phyloP scores from a whole-genome alignment of 2,113 vertebrate genomes.

The Cyprinodon variegatus region DNA sequence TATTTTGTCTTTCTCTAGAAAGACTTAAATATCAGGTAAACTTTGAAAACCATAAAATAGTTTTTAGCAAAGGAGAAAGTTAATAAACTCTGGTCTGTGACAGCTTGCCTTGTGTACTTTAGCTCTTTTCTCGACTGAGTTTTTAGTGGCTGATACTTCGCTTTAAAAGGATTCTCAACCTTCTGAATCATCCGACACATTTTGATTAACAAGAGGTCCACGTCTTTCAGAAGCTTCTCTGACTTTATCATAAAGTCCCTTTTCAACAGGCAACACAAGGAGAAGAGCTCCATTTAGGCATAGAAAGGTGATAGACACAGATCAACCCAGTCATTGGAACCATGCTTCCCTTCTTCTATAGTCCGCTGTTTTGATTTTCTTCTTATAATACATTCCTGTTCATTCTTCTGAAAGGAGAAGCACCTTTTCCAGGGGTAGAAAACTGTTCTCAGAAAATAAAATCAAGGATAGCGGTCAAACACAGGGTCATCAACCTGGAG shows the following conservation, averaged over 20 bases:
- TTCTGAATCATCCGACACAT: neutral
- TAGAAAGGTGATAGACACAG: neutral
- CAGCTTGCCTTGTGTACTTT: neutral
- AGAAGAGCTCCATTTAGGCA: neutral
- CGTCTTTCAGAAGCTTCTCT: conserved; percentile 44
- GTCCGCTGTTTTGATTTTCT: neutral
- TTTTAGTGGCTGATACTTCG: neutral
- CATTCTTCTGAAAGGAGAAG: neutral
- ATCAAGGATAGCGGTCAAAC: neutral
- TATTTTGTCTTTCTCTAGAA: no score
- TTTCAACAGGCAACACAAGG: conserved; percentile 33
- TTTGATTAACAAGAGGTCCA: conserved; percentile 19
- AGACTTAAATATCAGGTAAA: no score
- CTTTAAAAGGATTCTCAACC: neutral
- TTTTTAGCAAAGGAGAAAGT: neutral
- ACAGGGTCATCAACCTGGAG: neutral
- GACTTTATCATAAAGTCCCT: conserved; percentile 57
- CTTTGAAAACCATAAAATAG: neutral
- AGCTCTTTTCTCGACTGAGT: neutral
- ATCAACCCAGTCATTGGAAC: neutral
- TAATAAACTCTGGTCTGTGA: neutral
- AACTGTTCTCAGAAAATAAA: neutral
- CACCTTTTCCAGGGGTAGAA: neutral
- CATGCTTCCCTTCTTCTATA: neutral
- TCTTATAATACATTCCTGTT: neutral